Evolutionary conservation across 2,113 vertebrate genomes (phyloP).

Genomic region (western clawed frog (Xenopus tropicalis)): DNA sequence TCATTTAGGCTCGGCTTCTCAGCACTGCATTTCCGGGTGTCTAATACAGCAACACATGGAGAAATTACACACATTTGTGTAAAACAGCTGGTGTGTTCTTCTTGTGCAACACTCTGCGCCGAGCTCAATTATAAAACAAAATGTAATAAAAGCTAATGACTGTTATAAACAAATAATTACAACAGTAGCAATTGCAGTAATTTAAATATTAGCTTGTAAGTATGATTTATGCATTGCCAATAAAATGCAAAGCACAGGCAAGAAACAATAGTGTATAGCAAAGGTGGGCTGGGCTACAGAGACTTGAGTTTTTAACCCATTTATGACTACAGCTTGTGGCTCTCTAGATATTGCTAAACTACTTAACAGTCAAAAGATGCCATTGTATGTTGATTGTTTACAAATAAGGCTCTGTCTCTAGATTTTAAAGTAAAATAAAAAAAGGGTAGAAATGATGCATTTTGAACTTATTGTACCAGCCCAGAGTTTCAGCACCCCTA

Average conservation of each 20-base stretch:
- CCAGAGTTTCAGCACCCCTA: too few relatives aligned
- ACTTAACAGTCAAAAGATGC: too few relatives aligned
- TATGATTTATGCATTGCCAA: conserved; percentile 4
- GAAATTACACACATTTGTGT: conserved; percentile 4
- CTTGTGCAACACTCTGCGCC: not conserved
- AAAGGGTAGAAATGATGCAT: too few relatives aligned
- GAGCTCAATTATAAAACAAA: not conserved
- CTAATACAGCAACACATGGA: not conserved
- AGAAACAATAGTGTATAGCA: not conserved
- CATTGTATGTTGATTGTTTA: too few relatives aligned
- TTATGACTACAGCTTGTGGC: too few relatives aligned
- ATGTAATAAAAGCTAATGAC: not conserved
- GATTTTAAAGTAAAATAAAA: too few relatives aligned
- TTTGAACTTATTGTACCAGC: too few relatives aligned
- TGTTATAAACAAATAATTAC: conserved; percentile 1
- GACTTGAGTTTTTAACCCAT: not conserved
- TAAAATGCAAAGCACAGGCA: not conserved
- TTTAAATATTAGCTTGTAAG: conserved; percentile 8
- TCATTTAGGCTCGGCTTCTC: conserved; percentile 46
- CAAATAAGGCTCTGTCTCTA: too few relatives aligned
- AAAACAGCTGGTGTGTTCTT: conserved; percentile 18
- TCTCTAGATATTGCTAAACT: too few relatives aligned
- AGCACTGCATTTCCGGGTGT: conserved; percentile 2
- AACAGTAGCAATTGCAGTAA: not conserved
- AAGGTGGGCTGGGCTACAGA: not conserved